Conservation (phyloP, 2,888 invertebrate species). For the Augiades crinisus region DNA sequence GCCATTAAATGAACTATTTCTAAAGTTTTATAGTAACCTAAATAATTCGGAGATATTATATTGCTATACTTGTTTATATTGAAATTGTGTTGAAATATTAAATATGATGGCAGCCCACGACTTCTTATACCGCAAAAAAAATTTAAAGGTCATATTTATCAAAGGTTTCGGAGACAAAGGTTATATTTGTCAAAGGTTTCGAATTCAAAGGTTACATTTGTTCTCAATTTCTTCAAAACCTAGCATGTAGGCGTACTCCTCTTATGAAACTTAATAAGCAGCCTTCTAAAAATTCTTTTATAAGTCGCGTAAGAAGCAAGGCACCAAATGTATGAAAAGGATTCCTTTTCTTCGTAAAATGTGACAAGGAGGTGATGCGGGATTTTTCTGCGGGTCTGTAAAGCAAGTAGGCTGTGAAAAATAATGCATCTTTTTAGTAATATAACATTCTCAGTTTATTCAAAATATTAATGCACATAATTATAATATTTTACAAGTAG, state of each 20-base stretch:
- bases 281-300: constrained; percentile 33
- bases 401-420: constrained; percentile 67
- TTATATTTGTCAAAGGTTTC: too few species aligned
- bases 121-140: too few species aligned
- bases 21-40: too few species aligned
- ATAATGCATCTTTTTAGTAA: constrained; percentile 62
- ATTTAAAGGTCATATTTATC: too few species aligned
- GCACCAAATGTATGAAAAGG: constrained; percentile 59
- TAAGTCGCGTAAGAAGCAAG: constrained; percentile 41
- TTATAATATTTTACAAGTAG: too few species aligned
- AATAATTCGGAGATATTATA: too few species aligned
- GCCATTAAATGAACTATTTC: too few species aligned
- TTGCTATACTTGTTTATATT: too few species aligned
- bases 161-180: too few species aligned
- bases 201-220: not conserved
- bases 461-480: too few species aligned
- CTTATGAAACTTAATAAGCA: constrained; percentile 54
- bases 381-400: constrained; percentile 69
- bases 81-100: too few species aligned
- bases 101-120: too few species aligned
- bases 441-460: constrained; percentile 66
- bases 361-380: constrained; percentile 70
- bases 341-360: constrained; percentile 69
- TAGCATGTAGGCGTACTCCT: constrained; percentile 36
- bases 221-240: not conserved